Base-by-base conservation (phyloP, 1,140 invertebrate species). In the Drosophila ogumai region DNA sequence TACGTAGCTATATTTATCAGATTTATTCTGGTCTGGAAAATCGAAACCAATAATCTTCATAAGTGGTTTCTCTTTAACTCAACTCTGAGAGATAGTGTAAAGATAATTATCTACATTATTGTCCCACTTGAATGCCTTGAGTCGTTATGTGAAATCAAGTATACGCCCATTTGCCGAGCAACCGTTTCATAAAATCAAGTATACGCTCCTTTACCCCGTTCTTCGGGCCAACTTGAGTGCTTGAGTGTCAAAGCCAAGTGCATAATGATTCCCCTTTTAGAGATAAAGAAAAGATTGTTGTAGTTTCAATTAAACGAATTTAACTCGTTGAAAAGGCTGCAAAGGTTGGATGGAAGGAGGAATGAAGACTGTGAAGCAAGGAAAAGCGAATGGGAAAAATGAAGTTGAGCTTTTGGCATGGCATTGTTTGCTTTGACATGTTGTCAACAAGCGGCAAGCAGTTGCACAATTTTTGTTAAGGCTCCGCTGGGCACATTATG, bases 381-480 rank as follows among this genome's bases (percentile, higher is more conserved):
- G 36, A 73, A 41, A 41, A 17, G 19, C 50, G 36, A 55, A 31
- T 28, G 31, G 25, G n/a, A 38, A 40, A 41, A 54, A 54, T 28
- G 17, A 46, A 36, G 32, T 60, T 68, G 17, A 55, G 66, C 22
- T 43, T 38, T 54, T 49, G 55, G 40, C 59, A n/a, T 25, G 49
- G 49, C 69, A 68, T 79, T 87, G 82, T 76, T 69, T 68, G 43
- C 63, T 86, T 79, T 79, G 71, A 73, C 84, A 79, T 72, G 43
- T 67, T 82, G 75, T 82, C 82, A 79, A 76, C 82, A 58, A 64
- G 34, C 28, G 60, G 17, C 31, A 64, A 71, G 54, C 46, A 74
- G 57, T 66, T 54, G 44, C 46, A 64, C 34, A 43, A 67, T 49
- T 79, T 73, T 65, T 57, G 17, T 47, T 64, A 57, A 47, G 61